A percentile compares a stretch with the other conserved stretches of the same genome.
Evolutionary conservation across 1,140 invertebrate genomes (phyloP).

Genomic region (Papilio polytes): DNA sequence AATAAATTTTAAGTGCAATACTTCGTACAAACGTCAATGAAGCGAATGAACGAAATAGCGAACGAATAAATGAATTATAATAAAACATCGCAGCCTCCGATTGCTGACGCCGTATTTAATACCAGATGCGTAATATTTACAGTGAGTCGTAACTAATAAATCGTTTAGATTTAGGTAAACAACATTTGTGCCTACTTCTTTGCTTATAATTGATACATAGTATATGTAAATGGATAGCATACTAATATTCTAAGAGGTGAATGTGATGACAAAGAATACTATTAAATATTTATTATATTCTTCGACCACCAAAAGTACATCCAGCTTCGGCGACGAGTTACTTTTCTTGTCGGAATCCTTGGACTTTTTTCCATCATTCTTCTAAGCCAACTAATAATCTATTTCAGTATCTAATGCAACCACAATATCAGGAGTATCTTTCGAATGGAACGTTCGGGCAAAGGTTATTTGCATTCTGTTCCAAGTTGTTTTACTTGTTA

Average conservation of each 20-base stretch:
- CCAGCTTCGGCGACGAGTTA: no score
- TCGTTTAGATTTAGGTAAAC: no score
- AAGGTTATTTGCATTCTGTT: conserved; percentile 29
- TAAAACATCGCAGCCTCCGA: not conserved
- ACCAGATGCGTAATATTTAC: not conserved
- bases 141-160: no score
- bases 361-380: no score
- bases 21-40: conserved; percentile 40
- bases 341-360: no score
- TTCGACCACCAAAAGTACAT: no score
- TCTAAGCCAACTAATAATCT: not conserved
- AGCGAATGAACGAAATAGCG: conserved; percentile 36
- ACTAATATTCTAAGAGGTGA: no score
- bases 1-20: conserved; percentile 40
- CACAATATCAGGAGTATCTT: not conserved
- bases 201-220: no score
- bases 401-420: not conserved
- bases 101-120: not conserved
- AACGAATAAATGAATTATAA: conserved; percentile 40
- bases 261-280: no score
- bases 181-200: no score
- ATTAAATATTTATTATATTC: no score
- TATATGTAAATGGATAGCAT: no score
- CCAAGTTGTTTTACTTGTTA: conserved; percentile 13
- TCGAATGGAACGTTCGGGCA: conserved; percentile 11